phyloP scores from a whole-genome alignment of 2,797 vertebrate genomes.

The Lepidocolaptes lacrymiger region DNA sequence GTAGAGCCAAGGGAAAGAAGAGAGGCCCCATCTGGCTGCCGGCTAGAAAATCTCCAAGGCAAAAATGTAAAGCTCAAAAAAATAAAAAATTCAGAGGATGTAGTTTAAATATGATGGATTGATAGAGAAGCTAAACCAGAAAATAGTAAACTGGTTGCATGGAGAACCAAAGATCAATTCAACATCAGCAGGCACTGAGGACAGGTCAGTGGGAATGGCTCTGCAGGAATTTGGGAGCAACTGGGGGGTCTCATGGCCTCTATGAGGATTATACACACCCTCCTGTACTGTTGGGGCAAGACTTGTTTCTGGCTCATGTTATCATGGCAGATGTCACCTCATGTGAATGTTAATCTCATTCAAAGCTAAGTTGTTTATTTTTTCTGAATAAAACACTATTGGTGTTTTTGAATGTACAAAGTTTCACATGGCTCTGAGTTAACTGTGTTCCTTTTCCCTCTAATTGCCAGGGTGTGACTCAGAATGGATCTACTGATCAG shows the following conservation, averaged over 20 bases:
- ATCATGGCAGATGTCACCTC: not conserved
- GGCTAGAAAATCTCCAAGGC: not conserved
- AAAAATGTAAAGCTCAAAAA: not conserved
- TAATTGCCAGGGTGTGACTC: not conserved
- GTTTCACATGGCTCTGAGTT: not conserved
- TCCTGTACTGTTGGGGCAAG: not conserved
- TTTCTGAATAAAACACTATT: constrained; percentile 44
- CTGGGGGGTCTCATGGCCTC: not conserved
- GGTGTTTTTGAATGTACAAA: not conserved
- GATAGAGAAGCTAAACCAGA: not conserved
- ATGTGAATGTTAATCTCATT: not conserved
- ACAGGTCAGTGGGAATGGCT: not conserved
- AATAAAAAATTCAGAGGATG: not conserved
- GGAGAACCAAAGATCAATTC: not conserved
- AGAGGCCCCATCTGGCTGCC: constrained; percentile 10
- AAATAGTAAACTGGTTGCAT: not conserved
- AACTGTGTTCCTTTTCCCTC: not conserved
- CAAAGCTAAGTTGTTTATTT: not conserved
- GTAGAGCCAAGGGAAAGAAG: constrained; percentile 8
- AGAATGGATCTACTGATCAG: not conserved
- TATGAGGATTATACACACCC: not conserved
- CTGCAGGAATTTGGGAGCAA: not conserved
- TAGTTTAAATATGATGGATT: not conserved
- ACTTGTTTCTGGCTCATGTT: not conserved
- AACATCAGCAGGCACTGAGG: not conserved